Base-by-base conservation (phyloP, 2,888 invertebrate genomes). In the Callimorpha dominula region DNA sequence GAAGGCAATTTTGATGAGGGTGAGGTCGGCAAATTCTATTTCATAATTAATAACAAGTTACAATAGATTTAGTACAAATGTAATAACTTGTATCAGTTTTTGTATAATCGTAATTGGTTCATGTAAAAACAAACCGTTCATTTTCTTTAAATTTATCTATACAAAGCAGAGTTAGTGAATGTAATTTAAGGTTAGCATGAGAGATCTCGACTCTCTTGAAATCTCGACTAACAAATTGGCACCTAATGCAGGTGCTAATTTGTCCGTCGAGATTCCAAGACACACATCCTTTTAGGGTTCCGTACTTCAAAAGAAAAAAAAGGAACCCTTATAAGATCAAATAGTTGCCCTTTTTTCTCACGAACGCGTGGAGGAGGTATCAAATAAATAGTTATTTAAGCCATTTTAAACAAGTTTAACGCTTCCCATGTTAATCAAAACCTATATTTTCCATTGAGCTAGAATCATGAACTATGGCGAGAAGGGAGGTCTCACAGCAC, bases 1-100 rank as follows among this genome's bases (percentile, higher is more conserved):
- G 70, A 70, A 70, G 52, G 64, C 20, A 54, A 43, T 52, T 50
- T 20, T n/a, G 43, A 52, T 12, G 42, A n/a, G 52, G 70, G 64
- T 42, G 54, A 64, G 52, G 70, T 64, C 52, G 43, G 4, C 20
- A 2, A 52, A n/a, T n/a, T 60, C 9, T 50, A 14, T 31, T 31
- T 31, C 50, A 50, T 11, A 50, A 50, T 14, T 14, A 65, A 46
- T 20, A 46, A 17, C 46, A 20, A 46, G 64, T 20, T 65, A 20
- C 31, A 31, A 31, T 14, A 60, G 0, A 14, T 60, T 14, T 31
- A 12, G 14, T 60, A 31, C 31, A 14, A 20, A 14, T 31, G 6
- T 7, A 20, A 17, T 57, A 31, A 57, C 31, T 31, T 57, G 12
- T 57, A 20, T 31, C 20, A 6, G 14, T 60, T 60, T 14, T 60